These are phyloP conservation scores for Trematomus loennbergii DNA, from an alignment of 2,113 vertebrate species.

Conservation along the genomic window DNA sequence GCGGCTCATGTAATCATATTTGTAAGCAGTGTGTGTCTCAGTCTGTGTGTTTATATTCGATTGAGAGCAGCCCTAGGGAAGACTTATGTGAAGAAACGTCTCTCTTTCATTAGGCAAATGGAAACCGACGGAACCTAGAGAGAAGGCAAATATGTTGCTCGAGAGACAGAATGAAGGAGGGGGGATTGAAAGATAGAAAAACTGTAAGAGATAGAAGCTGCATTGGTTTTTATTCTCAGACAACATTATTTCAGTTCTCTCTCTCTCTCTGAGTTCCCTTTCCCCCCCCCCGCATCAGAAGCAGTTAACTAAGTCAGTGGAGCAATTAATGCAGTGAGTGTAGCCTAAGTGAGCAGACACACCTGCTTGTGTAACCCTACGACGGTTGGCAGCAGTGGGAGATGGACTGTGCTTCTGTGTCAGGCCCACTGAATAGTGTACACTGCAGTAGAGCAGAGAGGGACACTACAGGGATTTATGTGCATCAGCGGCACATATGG, in stretches of 20 bases:
- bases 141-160: constrained; percentile 52
- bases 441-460: constrained; percentile 33
- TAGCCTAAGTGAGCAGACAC: constrained; percentile 54
- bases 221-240: constrained; percentile 12
- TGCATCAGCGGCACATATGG: constrained; percentile 1
- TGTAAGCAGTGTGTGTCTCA: constrained; percentile 45
- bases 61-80: constrained; percentile 55
- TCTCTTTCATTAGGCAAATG: constrained; percentile 77
- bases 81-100: constrained; percentile 66
- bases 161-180: constrained; percentile 2
- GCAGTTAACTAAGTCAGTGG: constrained; percentile 76
- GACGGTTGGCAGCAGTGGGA: constrained; percentile 34
- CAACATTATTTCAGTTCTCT: constrained; percentile 1
- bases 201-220: constrained; percentile 32
- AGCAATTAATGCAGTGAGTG: constrained; percentile 77
- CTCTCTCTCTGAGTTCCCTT: constrained; percentile 14
- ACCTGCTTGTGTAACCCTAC: constrained; percentile 28
- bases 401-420: constrained; percentile 34
- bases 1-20: constrained; percentile 62
- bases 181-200: constrained; percentile 16
- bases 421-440: constrained; percentile 43
- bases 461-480: constrained; percentile 18
- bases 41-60: constrained; percentile 33
- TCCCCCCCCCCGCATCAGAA: constrained; percentile 49
- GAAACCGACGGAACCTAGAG: constrained; percentile 56